phyloP scores from a whole-genome alignment of 2,113 vertebrate genomes.

The Lota lota region DNA sequence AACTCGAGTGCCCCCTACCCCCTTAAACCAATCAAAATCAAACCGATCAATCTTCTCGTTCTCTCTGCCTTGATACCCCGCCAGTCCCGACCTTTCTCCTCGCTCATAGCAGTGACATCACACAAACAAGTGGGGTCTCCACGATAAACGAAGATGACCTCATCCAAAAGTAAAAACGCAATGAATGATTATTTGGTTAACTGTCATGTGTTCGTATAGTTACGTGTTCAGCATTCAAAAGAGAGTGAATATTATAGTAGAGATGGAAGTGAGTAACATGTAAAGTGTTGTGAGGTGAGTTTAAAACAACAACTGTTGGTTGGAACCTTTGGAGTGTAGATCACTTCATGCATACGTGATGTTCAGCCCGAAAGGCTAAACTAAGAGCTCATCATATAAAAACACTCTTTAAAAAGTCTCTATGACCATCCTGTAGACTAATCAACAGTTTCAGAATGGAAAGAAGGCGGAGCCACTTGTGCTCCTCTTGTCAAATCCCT shows the following conservation, averaged over 20 bases:
- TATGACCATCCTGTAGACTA: conserved; percentile 44
- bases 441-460: conserved; percentile 57
- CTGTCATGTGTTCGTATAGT: conserved; percentile 16
- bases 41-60: no score
- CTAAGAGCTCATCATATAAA: conserved; percentile 46
- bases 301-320: conserved; percentile 17
- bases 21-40: no score
- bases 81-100: no score
- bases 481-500: conserved; percentile 75
- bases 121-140: no score
- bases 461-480: conserved; percentile 64
- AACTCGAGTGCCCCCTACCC: no score
- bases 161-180: not conserved
- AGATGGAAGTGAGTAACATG: conserved; percentile 15
- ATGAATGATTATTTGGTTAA: conserved; percentile 25
- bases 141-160: not conserved
- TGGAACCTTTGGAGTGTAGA: conserved; percentile 3
- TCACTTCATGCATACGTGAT: conserved; percentile 36
- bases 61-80: no score
- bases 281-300: conserved; percentile 25
- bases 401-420: conserved; percentile 48
- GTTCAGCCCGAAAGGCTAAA: conserved; percentile 36
- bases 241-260: conserved; percentile 33
- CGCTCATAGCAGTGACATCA: not conserved
- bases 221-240: conserved; percentile 12